Evolutionary conservation across 2,888 invertebrate species (phyloP).

Genomic region (Drepanosiphum platanoidis): DNA sequence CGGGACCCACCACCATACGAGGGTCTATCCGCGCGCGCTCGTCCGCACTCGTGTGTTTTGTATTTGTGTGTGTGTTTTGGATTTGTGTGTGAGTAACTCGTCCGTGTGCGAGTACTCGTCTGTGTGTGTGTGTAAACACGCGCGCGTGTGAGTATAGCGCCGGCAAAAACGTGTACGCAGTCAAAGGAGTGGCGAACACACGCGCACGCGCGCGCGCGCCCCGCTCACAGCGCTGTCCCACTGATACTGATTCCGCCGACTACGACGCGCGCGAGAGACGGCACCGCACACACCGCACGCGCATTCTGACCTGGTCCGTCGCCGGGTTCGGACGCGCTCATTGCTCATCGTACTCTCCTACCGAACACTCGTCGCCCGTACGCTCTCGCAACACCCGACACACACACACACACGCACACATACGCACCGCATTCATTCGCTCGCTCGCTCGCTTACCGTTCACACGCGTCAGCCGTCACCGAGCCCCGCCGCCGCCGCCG

Average conservation of each 20-base stretch:
- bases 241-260: slow-evolving; percentile 45
- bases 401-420: not conserved
- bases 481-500: too few relatives aligned
- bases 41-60: not conserved
- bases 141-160: not conserved
- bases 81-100: not conserved
- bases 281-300: not conserved
- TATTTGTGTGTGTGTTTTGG: not conserved
- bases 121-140: not conserved
- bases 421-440: not conserved
- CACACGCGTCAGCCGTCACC: not conserved
- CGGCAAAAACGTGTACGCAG: not conserved
- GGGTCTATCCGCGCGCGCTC: slow-evolving; percentile 4
- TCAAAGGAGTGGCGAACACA: not conserved
- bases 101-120: not conserved
- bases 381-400: not conserved
- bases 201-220: not conserved
- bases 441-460: not conserved
- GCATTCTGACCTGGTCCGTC: slow-evolving; percentile 58
- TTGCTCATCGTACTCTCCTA: not conserved
- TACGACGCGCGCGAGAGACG: not conserved
- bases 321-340: slow-evolving; percentile 52
- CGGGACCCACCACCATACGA: slow-evolving; percentile 37
- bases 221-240: slow-evolving; percentile 12
- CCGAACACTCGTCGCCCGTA: not conserved